Percentiles rank a stretch among this genome's conserved stretches.
phyloP scores from a whole-genome alignment of 2,888 invertebrate species.

The Synergus gifuensis region DNA sequence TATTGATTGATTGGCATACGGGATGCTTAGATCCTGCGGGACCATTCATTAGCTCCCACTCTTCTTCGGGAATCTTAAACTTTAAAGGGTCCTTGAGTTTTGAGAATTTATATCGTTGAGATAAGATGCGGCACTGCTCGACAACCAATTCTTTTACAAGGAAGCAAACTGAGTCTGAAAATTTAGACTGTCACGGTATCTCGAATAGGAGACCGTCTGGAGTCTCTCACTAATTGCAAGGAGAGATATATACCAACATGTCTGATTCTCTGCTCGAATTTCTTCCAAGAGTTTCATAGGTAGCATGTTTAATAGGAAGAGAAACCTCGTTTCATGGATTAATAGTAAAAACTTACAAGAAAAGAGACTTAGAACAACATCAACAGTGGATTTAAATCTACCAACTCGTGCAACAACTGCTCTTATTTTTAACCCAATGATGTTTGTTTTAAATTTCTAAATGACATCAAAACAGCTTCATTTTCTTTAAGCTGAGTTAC shows the following conservation, averaged over 20 bases:
- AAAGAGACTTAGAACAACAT: background rate
- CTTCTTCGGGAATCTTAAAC: background rate
- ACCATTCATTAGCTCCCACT: constrained; percentile 51
- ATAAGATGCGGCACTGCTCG: background rate
- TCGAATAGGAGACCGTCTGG: background rate
- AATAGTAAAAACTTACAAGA: background rate
- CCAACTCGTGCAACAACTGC: background rate
- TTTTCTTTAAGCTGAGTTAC: background rate
- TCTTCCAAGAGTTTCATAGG: background rate
- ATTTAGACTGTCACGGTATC: background rate
- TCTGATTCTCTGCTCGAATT: background rate
- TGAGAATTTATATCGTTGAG: background rate
- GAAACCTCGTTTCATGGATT: background rate
- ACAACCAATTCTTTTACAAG: background rate
- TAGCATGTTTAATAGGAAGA: background rate
- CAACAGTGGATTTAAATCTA: background rate
- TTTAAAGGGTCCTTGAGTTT: constrained; percentile 1
- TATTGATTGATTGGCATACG: background rate
- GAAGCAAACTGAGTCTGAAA: background rate
- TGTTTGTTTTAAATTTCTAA: background rate
- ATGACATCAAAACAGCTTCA: background rate
- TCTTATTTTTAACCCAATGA: background rate
- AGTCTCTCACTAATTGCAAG: background rate
- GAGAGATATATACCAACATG: background rate
- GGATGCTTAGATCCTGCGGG: constrained; percentile 49